phyloP scores from a whole-genome alignment of 2,888 invertebrate genomes.

The Diadromus collaris region DNA sequence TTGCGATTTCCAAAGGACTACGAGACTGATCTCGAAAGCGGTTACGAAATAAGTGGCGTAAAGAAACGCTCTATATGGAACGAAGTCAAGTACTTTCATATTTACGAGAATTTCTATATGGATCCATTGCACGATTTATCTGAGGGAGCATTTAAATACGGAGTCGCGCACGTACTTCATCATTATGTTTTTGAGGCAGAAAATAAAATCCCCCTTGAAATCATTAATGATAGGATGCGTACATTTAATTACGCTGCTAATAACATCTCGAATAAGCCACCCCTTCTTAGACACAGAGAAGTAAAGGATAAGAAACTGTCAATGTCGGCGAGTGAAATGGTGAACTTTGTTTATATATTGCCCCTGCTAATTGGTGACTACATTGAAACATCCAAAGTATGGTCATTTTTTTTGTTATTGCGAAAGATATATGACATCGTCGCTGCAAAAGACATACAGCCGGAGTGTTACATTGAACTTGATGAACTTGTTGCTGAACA shows the following conservation, averaged over 20 bases:
- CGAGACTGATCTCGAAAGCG: slow-evolving; percentile 5
- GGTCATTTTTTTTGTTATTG: slow-evolving; percentile 14
- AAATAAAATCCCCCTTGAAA: background rate
- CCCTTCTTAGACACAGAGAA: slow-evolving; percentile 2
- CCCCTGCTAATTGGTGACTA: slow-evolving; percentile 19
- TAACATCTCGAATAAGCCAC: slow-evolving; percentile 7
- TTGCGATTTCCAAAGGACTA: background rate
- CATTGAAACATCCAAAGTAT: slow-evolving; percentile 11
- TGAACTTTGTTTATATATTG: slow-evolving; percentile 3
- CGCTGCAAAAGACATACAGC: slow-evolving; percentile 16
- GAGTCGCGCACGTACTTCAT: background rate
- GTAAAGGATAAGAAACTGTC: background rate
- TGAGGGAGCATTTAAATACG: slow-evolving; percentile 12
- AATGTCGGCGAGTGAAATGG: slow-evolving; percentile 10
- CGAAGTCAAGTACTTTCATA: slow-evolving; percentile 21
- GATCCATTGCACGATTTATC: slow-evolving; percentile 7
- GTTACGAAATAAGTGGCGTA: slow-evolving; percentile 1
- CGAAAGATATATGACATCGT: slow-evolving; percentile 26
- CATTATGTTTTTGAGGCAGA: slow-evolving; percentile 15
- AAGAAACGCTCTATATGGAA: slow-evolving; percentile 11
- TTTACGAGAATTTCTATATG: slow-evolving; percentile 17
- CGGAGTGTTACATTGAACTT: background rate
- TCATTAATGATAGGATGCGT: slow-evolving; percentile 1
- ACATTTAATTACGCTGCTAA: slow-evolving; percentile 11
- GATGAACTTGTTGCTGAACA: slow-evolving; percentile 12